Percentiles rank a stretch among this genome's conserved stretches.
Conservation (phyloP, 1,140 invertebrate genomes). For the Phymastichus coffea region DNA sequence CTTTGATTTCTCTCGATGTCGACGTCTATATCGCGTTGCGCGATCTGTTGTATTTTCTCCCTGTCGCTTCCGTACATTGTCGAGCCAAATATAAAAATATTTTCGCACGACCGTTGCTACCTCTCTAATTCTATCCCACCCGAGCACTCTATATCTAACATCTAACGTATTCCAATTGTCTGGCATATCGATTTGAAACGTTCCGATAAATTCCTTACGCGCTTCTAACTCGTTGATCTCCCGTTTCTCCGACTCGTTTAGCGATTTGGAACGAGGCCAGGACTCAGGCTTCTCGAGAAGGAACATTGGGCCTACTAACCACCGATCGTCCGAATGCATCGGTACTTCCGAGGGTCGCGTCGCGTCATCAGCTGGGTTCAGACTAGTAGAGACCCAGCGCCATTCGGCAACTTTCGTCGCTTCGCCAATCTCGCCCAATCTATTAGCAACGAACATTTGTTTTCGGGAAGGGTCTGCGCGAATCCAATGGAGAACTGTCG, state of each 20-base stretch:
- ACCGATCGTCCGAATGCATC: not conserved
- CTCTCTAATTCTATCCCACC: not conserved
- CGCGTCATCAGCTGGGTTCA: conserved; percentile 51
- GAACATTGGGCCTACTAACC: not conserved
- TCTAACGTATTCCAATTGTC: not conserved
- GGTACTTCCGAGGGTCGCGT: not conserved
- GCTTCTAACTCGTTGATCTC: not conserved
- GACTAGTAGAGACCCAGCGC: conserved; percentile 44
- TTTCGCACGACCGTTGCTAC: not conserved
- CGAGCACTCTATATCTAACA: no score
- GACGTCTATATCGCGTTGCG: no score
- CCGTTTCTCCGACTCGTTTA: not conserved
- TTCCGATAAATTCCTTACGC: no score
- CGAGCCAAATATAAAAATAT: not conserved
- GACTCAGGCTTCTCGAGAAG: not conserved
- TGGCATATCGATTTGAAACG: not conserved
- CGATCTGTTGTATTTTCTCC: no score
- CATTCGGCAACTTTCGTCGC: conserved; percentile 38
- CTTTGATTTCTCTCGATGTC: no score
- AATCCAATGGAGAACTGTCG: conserved; percentile 40
- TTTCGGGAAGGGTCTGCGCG: conserved; percentile 8
- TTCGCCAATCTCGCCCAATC: conserved; percentile 43
- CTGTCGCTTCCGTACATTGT: no score
- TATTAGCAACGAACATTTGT: conserved; percentile 38
- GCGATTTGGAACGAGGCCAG: not conserved